Evolutionary conservation across 2,888 invertebrate genomes (phyloP), one percentile per base, ranked within the genome.

Genomic region (Pyrrhosoma nymphula): DNA sequence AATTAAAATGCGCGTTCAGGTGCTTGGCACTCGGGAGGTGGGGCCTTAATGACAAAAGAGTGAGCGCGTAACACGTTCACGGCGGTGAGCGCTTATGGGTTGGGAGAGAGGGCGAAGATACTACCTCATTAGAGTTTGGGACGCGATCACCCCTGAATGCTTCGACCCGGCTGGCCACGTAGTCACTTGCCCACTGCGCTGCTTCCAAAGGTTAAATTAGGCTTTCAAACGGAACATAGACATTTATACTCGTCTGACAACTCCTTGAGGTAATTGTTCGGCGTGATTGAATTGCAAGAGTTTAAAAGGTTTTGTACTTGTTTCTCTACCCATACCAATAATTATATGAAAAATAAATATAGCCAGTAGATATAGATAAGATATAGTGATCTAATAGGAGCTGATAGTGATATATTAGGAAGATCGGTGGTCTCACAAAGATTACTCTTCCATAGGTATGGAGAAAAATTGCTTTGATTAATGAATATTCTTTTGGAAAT

Each of bases 1-100:
- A 89, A 89, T 89, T 89, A 89, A 89, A 89, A 89, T 89, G 89
- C 89, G 89, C 55, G 89, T 89, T 89, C 89, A 89, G 89, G 55
- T 89, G 89, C 89, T 89, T 55, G 18, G 35, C 55, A 56, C 89
- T 56, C 89, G 56, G 60, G 12, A 14, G 20, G 60, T 1, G 60
- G 60, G 47, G 89, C 26, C 82, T 35, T 89, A 89, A 89, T 89
- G 89, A 89, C 89, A 89, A 89, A 89, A 89, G 89, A 55, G 89
- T 89, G 47, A 47, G 89, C 89, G 56, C 89, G 26, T 89, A 89
- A 56, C 89, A 56, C 89, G 89, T 55, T 89, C 89, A 26, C 47
- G 10, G 89, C 16, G 82, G 56, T n/a, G n/a, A n/a, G 47, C 10
- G 23, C 55, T 55, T 56, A 89, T 56, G 89, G 89, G 47, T 26